phyloP scores from a whole-genome alignment of 2,888 invertebrate species.

The Blera fallax region DNA sequence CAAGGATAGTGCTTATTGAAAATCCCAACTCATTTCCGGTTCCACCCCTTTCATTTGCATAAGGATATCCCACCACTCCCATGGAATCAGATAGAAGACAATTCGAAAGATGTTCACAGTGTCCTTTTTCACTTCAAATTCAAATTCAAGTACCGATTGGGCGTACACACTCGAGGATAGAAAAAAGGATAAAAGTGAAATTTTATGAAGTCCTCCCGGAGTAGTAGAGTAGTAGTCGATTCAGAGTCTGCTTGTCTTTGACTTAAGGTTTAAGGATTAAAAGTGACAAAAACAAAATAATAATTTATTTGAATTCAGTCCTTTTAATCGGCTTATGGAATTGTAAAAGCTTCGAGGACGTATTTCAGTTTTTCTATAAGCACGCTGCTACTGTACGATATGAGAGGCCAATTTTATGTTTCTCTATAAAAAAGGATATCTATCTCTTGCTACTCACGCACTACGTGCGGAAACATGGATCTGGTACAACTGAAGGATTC shows the following conservation, averaged over 20 bases:
- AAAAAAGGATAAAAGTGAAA: constrained; percentile 6
- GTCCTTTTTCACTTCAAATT: constrained; percentile 22
- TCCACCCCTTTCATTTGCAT: constrained; percentile 59
- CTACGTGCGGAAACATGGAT: constrained; percentile 15
- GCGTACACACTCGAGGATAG: background rate
- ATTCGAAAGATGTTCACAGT: constrained; percentile 43
- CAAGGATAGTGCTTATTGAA: constrained; percentile 51
- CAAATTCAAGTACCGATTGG: constrained; percentile 34
- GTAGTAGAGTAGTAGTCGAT: background rate
- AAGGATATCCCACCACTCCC: background rate
- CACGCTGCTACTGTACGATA: constrained; percentile 56
- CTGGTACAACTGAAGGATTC: background rate
- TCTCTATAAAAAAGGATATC: background rate
- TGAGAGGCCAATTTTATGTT: constrained; percentile 26
- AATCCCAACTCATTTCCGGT: constrained; percentile 60
- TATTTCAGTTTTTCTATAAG: constrained; percentile 44
- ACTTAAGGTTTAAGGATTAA: constrained; percentile 69
- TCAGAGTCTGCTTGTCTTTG: constrained; percentile 58
- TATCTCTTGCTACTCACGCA: background rate
- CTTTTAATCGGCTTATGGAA: constrained; percentile 69
- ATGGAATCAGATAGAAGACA: constrained; percentile 33
- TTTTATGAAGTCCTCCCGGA: constrained; percentile 43
- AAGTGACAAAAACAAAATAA: constrained; percentile 68
- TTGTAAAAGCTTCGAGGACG: constrained; percentile 19
- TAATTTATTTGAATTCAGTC: constrained; percentile 72